These are phyloP conservation scores for Anolis sagrei DNA, from an alignment of 2,113 vertebrate species.

Conservation along the genomic window DNA sequence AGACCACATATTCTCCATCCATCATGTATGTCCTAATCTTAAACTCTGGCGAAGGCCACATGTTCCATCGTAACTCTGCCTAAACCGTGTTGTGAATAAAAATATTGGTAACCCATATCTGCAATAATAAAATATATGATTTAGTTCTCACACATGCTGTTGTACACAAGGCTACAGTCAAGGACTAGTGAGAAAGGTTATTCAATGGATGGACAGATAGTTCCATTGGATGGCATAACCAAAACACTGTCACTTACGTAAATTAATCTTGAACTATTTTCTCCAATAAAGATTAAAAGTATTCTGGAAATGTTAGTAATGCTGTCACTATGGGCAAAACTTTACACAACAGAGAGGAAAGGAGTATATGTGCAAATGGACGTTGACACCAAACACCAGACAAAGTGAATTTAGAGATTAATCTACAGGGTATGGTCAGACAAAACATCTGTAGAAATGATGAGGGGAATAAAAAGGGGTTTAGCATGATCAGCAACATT, in stretches of 20 bases:
- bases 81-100: neutral
- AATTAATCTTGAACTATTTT: neutral
- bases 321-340: neutral
- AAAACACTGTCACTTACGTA: neutral
- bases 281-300: neutral
- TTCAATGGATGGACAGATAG: too few species aligned
- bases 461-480: too few species aligned
- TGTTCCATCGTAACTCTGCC: neutral
- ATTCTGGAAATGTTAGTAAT: neutral
- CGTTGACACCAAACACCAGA: neutral
- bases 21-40: conserved; percentile 24
- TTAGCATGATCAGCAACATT: neutral
- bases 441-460: neutral
- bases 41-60: neutral
- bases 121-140: neutral
- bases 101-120: neutral
- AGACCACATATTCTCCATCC: too few species aligned
- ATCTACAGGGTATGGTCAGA: neutral
- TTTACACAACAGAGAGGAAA: neutral
- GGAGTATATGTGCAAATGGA: neutral
- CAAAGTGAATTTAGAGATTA: neutral
- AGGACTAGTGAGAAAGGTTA: neutral
- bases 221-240: neutral
- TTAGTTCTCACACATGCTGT: neutral
- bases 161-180: too few species aligned